These are phyloP conservation scores for Argyresthia goedartella DNA, from an alignment of 2,888 invertebrate species.

Conservation along the genomic window DNA sequence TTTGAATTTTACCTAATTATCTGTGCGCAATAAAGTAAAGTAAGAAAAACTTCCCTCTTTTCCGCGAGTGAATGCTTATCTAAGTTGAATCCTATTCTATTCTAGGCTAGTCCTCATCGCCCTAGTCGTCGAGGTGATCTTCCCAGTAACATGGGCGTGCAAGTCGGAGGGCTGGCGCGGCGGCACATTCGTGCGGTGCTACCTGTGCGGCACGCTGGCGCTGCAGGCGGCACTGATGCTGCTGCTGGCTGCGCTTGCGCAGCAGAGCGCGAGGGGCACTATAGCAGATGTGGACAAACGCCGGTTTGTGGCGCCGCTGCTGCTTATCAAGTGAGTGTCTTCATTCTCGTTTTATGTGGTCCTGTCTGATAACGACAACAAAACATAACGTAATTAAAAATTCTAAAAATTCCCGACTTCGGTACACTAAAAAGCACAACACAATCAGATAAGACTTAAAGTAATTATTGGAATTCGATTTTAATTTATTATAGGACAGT, in stretches of 20 bases:
- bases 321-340: constrained; percentile 76
- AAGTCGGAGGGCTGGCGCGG: constrained; percentile 76
- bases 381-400: too few species aligned
- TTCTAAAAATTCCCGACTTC: too few species aligned
- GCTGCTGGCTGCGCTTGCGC: constrained; percentile 75
- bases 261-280: constrained; percentile 81
- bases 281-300: constrained; percentile 82
- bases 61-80: too few species aligned
- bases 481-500: too few species aligned
- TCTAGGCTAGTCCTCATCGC: constrained; percentile 76
- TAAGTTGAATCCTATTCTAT: background rate
- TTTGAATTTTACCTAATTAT: too few species aligned
- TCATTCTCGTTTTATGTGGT: background rate
- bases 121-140: constrained; percentile 74
- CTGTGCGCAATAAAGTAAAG: too few species aligned
- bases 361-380: too few species aligned
- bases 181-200: constrained; percentile 79
- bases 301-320: constrained; percentile 77
- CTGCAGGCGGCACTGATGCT: constrained; percentile 75
- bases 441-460: too few species aligned
- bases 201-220: constrained; percentile 78
- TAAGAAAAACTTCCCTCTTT: too few species aligned
- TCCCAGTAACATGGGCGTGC: constrained; percentile 78
- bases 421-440: too few species aligned
- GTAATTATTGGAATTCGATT: too few species aligned